Evolutionary conservation across 2,888 invertebrate genomes (phyloP).

Genomic region (Microplitis manilae): DNA sequence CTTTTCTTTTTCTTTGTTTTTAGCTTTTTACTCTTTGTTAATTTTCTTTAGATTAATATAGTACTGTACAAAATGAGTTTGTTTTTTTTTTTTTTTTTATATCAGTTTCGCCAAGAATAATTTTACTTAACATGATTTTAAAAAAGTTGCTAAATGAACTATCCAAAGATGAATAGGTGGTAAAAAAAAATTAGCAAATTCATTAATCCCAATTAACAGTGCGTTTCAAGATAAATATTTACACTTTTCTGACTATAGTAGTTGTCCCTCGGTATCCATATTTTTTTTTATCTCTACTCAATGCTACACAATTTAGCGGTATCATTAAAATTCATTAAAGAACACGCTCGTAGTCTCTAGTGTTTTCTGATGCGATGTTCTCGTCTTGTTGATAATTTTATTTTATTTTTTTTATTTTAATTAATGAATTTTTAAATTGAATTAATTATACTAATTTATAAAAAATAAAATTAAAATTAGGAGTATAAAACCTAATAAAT

Average conservation of each 20-base stretch:
- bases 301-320: conserved; percentile 54
- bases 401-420: no score
- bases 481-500: no score
- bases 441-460: no score
- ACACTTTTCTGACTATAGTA: conserved; percentile 50
- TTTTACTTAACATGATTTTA: not conserved
- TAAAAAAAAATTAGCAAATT: conserved; percentile 32
- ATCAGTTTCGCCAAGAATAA: not conserved
- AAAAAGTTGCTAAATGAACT: conserved; percentile 11
- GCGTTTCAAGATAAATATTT: conserved; percentile 47
- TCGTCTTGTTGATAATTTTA: no score
- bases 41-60: conserved; percentile 2
- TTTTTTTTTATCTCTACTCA: conserved; percentile 25
- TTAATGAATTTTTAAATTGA: no score
- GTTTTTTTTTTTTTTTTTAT: no score
- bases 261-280: conserved; percentile 5
- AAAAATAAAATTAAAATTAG: no score
- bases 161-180: not conserved
- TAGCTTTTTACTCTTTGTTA: not conserved
- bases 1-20: conserved; percentile 4
- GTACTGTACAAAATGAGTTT: not conserved
- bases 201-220: conserved; percentile 52
- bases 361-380: not conserved
- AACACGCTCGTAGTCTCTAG: conserved; percentile 48
- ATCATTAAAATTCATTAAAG: conserved; percentile 61